Evolutionary conservation across 2,797 vertebrate genomes (phyloP), one percentile per base, ranked within the genome.

Genomic region (Rhinogobio ventralis): DNA sequence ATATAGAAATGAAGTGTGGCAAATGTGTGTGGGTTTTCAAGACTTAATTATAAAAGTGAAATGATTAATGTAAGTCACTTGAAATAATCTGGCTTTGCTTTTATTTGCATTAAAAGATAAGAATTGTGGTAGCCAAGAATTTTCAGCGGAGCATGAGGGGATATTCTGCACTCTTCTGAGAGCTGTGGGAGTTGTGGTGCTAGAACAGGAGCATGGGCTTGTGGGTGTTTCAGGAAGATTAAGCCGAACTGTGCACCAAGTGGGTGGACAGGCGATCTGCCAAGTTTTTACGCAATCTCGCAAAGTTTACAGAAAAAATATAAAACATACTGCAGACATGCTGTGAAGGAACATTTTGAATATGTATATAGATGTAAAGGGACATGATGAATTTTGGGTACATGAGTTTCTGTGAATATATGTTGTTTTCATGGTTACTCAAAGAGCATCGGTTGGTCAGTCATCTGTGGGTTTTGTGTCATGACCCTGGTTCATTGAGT

Each of bases 201-300:
- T 42, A 49, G 73, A 69, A 84, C 64, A 33, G 20, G 49, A 67
- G 64, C 82, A 68, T 0, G 49, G 33, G 82, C 14, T 57, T 69
- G 82, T 77, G 82, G 82, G 74, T 84, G 74, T 78, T 60, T 69
- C 14, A 23, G 36, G 25, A 78, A 60, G 49, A 84, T 69, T n/a
- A 25, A 57, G 86, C 49, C 71, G 33, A 67, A 71, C 86, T 42
- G 79, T 72, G 75, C 91, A 89, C 87, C 86, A 49, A 80, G 84
- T 83, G 88, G 81, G n/a, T 46, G 62, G 82, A 83, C 73, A 83
- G 46, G 73, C 25, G 7, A 77, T 83, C 25, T 46, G 82, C 66
- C 80, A n/a, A 25, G 68, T 90, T 79, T 79, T 90, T 88, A 87
- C 86, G 23, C 81, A 69, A 71, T 87, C 64, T 66, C 81, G 39